These are phyloP conservation scores for Otocyon megalotis DNA, from an alignment of 2,113 vertebrate species.

Conservation along the genomic window DNA sequence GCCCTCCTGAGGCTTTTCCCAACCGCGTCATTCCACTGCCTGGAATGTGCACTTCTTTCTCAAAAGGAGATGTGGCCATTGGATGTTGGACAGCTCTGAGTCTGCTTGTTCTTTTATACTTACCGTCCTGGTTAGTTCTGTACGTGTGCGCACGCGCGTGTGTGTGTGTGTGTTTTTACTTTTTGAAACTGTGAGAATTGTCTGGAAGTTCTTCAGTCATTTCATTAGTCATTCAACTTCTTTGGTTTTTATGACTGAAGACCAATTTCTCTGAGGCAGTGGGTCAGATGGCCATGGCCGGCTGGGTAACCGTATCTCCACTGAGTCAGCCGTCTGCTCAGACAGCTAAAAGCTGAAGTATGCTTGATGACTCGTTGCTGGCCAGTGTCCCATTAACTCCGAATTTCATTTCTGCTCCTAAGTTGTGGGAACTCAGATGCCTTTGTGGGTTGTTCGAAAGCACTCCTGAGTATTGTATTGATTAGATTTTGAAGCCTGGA, in stretches of 20 bases:
- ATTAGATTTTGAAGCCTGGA: background rate
- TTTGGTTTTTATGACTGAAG: constrained; percentile 13
- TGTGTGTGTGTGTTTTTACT: background rate
- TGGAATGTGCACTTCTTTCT: background rate
- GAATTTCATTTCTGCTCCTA: constrained; percentile 32
- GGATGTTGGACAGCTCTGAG: background rate
- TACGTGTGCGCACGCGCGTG: background rate
- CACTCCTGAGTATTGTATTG: background rate
- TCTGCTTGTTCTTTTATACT: background rate
- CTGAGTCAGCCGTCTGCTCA: constrained; percentile 73
- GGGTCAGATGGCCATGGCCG: constrained; percentile 39
- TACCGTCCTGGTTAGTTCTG: background rate
- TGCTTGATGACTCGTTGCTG: background rate
- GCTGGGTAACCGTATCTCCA: background rate
- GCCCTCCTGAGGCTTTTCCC: background rate
- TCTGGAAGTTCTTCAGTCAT: constrained; percentile 43
- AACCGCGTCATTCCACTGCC: background rate
- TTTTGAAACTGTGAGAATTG: background rate
- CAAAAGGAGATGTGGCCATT: background rate
- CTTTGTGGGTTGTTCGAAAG: background rate
- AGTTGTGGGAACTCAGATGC: background rate
- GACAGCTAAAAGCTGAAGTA: background rate
- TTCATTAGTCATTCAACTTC: constrained; percentile 54
- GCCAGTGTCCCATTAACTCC: background rate
- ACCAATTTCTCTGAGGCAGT: background rate